Percentiles rank a stretch among this genome's conserved stretches.
phyloP scores from a whole-genome alignment of 2,888 invertebrate species.

The Dexiosoma caninum region DNA sequence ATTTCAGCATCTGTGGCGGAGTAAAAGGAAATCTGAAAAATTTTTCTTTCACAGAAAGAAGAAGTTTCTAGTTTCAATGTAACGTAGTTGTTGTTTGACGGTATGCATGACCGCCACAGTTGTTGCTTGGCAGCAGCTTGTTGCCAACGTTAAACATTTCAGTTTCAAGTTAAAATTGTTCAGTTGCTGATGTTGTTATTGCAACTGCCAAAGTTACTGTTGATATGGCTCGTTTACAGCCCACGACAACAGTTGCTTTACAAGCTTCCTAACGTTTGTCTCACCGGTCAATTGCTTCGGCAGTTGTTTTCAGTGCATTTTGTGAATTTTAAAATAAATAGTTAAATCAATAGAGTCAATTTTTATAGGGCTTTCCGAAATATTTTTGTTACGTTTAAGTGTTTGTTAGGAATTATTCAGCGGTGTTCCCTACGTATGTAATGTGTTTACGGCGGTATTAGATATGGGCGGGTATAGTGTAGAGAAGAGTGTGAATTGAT shows the following conservation, averaged over 20 bases:
- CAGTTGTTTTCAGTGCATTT: slow-evolving; percentile 18
- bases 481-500: too few relatives aligned
- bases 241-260: slow-evolving; percentile 44
- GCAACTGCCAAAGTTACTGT: slow-evolving; percentile 31
- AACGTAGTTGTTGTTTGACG: not conserved
- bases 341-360: not conserved
- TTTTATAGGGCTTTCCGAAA: not conserved
- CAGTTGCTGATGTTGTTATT: slow-evolving; percentile 45
- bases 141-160: not conserved
- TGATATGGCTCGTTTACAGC: slow-evolving; percentile 36
- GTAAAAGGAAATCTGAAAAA: not conserved
- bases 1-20: not conserved
- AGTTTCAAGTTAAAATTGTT: not conserved
- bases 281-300: not conserved
- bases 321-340: not conserved
- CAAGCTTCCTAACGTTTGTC: slow-evolving; percentile 25
- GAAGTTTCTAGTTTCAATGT: slow-evolving; percentile 23
- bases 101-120: not conserved
- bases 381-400: too few relatives aligned
- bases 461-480: too few relatives aligned
- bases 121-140: slow-evolving; percentile 14
- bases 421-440: too few relatives aligned
- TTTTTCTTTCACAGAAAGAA: not conserved
- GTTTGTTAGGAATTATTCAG: too few relatives aligned
- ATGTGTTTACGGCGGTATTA: too few relatives aligned